A percentile compares a stretch with the other conserved stretches of the same genome.
phyloP scores from a whole-genome alignment of 53 echinoderm and acorn worm genomes.

The Glandiceps talaboti region DNA sequence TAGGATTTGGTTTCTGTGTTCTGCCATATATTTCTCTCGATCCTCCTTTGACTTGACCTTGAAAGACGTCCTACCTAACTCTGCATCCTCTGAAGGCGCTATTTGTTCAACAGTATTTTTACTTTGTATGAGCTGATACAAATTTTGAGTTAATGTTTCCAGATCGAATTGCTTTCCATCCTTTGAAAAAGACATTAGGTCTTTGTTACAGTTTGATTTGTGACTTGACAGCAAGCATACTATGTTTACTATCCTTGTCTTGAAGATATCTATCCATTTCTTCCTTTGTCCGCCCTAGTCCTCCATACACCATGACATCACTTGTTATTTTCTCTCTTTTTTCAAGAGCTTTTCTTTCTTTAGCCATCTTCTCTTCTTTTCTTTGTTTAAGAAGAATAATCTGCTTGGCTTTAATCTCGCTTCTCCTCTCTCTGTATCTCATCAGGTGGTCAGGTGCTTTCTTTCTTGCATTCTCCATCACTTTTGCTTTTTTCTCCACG shows the following conservation, averaged over 20 bases:
- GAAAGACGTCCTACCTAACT: not conserved
- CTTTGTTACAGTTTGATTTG: not conserved
- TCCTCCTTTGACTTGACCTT: not conserved
- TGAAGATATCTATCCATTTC: not conserved
- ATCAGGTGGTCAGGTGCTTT: conserved; percentile 1
- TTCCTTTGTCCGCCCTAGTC: not conserved
- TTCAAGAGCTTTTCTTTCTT: not conserved
- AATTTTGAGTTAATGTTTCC: not conserved
- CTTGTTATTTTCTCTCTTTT: not conserved
- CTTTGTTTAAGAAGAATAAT: not conserved
- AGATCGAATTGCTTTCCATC: not conserved
- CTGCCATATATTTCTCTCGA: not conserved
- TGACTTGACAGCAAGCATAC: not conserved
- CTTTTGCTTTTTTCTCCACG: not conserved
- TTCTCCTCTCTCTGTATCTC: not conserved
- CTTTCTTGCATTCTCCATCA: not conserved
- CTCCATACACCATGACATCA: not conserved
- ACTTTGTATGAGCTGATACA: not conserved
- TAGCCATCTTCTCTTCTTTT: not conserved
- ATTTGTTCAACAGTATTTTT: not conserved
- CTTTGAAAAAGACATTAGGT: not conserved
- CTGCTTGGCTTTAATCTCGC: not conserved
- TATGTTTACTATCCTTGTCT: not conserved
- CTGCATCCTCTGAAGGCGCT: not conserved
- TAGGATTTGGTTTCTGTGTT: not conserved